Evolutionary conservation across 2,113 vertebrate species (phyloP).

Genomic region (Hippocampus abdominalis): DNA sequence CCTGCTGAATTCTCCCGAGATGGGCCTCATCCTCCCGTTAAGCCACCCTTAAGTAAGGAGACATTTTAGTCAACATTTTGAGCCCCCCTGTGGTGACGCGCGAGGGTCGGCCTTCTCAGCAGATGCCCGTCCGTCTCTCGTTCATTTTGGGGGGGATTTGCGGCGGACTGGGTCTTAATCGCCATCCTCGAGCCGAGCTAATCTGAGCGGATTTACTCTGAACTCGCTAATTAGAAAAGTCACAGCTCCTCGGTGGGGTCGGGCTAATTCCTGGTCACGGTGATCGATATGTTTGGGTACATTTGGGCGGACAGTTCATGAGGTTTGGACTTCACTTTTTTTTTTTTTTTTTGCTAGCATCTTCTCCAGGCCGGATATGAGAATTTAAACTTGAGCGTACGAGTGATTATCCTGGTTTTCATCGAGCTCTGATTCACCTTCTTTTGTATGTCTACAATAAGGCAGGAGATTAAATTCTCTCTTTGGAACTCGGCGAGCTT

Average conservation of each 20-base stretch:
- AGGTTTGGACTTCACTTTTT: too few relatives aligned
- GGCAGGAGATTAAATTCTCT: conserved; percentile 7
- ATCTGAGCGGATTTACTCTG: conserved; percentile 46
- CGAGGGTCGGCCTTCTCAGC: neutral
- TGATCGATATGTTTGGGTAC: conserved; percentile 45
- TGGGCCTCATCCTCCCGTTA: neutral
- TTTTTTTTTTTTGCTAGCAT: neutral
- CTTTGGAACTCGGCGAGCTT: conserved; percentile 22
- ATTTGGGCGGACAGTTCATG: conserved; percentile 31
- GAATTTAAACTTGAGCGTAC: conserved; percentile 24
- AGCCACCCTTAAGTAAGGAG: conserved; percentile 1
- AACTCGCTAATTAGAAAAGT: conserved; percentile 67
- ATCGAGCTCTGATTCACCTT: conserved; percentile 16
- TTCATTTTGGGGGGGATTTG: conserved; percentile 16
- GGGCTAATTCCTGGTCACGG: conserved; percentile 40
- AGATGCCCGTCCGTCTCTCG: conserved; percentile 1
- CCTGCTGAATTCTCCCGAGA: neutral
- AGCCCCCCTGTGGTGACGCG: conserved; percentile 3
- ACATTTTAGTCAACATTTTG: neutral
- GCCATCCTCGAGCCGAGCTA: conserved; percentile 48
- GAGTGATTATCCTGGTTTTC: neutral
- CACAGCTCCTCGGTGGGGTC: conserved; percentile 36
- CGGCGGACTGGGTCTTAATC: conserved; percentile 49
- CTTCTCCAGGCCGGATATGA: conserved; percentile 6
- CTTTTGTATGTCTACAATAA: conserved; percentile 19